These are phyloP conservation scores for honey bee (Apis mellifera) DNA, from an alignment of 1,140 invertebrate genomes.

Conservation along the genomic window DNA sequence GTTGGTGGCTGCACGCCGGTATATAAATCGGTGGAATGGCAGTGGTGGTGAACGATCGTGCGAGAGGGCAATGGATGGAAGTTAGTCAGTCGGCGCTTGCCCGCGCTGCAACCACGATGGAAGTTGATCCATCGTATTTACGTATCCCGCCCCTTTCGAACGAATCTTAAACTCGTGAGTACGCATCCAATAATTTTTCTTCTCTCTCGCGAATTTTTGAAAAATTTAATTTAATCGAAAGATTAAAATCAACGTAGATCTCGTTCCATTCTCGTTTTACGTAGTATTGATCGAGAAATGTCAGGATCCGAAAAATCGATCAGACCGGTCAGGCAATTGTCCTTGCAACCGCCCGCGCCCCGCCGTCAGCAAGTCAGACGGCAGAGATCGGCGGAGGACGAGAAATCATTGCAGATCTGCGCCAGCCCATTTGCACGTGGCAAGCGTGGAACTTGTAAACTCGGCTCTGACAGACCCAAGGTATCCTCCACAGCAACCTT, in stretches of 20 bases:
- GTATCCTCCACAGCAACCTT: conserved; percentile 19
- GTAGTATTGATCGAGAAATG: conserved; percentile 32
- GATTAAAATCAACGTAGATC: no score
- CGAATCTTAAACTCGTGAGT: conserved; percentile 2
- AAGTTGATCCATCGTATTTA: conserved; percentile 18
- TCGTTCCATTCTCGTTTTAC: neutral
- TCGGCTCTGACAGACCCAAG: conserved; percentile 55
- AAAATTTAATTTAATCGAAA: no score
- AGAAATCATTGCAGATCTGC: conserved; percentile 64
- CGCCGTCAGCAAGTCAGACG: conserved; percentile 70
- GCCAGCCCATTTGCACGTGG: conserved; percentile 43
- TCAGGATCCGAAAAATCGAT: conserved; percentile 46
- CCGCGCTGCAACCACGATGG: conserved; percentile 64
- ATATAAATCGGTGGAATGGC: conserved; percentile 26
- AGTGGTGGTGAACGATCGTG: conserved; percentile 58
- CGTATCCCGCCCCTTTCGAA: neutral
- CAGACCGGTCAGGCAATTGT: conserved; percentile 72
- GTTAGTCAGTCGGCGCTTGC: conserved; percentile 73
- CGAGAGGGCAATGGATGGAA: conserved; percentile 69
- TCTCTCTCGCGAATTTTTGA: no score
- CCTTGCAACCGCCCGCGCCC: conserved; percentile 70
- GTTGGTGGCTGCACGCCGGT: conserved; percentile 26
- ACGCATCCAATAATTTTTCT: neutral
- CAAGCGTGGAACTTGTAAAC: conserved; percentile 40
- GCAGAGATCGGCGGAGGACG: conserved; percentile 76